Base-by-base conservation (phyloP, 1,140 invertebrate species). In the Oncopeltus fasciatus region DNA sequence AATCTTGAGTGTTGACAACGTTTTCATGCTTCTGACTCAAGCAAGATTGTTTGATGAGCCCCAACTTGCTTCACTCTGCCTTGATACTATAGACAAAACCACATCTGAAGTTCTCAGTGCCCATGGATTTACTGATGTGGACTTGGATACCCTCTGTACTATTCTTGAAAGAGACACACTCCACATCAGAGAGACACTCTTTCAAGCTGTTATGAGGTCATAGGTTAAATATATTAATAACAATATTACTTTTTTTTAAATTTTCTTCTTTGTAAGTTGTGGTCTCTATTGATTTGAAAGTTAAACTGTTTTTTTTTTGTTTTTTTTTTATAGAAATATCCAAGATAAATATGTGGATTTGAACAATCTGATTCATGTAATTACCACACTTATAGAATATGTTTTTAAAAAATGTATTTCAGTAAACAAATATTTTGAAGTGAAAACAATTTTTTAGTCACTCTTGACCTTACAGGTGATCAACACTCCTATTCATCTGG, bases 61-160 rank as follows among this genome's bases (percentile, higher is more conserved):
- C 1, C 81, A 84, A 67, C 69, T 93, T 28, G 88, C 86, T 27
- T 80, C 83, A 1, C 73, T 90, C 16, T 93, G 90, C 70, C 74
- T 93, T 60, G 87, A 91, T 69, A 86, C 84, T 43, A 93, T 94
- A 66, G 90, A 93, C 71, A 88, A 89, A 71, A 85, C 87, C 69
- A 91, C 90, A 2, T 79, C 80, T 0, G 88, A 92, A 71, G 86
- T 89, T 8, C 71, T 94, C 1, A 80, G 78, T 68, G 87, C 90
- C 16, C 90, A 94, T 72, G 86, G 86, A 21, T 95, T 95, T 71
- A 84, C 85, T 3, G 90, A 94, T 69, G 88, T 94, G 66, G 90
- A 93, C 74, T 78, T 85, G 61, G 85, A 89, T 51, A 92, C 89
- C 0, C 73, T 95, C 28, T 85, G 82, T 74, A 80, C 80, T 57